Evolutionary conservation across 2,888 invertebrate species (phyloP).

Genomic region (Lamellibrachia columna): DNA sequence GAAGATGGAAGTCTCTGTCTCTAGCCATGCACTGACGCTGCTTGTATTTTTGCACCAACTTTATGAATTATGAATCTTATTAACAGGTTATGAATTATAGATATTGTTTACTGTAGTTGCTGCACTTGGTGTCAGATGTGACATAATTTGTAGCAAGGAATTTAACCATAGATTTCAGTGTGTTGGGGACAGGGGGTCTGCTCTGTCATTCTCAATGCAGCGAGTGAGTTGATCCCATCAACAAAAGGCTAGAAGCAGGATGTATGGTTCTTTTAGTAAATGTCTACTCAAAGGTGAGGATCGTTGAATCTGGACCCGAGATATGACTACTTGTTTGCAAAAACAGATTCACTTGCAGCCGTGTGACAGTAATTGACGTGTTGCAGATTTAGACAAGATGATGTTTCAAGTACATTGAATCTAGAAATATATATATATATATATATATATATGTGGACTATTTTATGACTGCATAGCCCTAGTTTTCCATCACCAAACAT

Average conservation of each 20-base stretch:
- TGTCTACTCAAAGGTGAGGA: too few species aligned
- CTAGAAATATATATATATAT: too few species aligned
- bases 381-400: too few species aligned
- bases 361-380: too few species aligned
- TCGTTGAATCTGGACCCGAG: too few species aligned
- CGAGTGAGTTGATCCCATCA: background rate
- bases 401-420: too few species aligned
- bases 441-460: too few species aligned
- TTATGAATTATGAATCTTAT: background rate
- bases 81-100: background rate
- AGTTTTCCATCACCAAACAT: too few species aligned
- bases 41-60: background rate
- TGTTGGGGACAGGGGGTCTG: background rate
- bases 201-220: background rate
- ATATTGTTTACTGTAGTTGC: background rate
- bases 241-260: background rate
- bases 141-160: background rate
- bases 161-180: background rate
- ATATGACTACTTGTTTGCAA: too few species aligned
- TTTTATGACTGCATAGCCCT: too few species aligned
- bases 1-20: background rate
- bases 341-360: too few species aligned
- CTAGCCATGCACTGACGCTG: too few species aligned
- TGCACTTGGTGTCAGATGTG: background rate
- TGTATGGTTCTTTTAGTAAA: background rate